A percentile compares a stretch with the other conserved stretches of the same genome.
These are phyloP conservation scores for Petaurus breviceps DNA, from an alignment of 2,113 vertebrate species.

Conservation along the genomic window DNA sequence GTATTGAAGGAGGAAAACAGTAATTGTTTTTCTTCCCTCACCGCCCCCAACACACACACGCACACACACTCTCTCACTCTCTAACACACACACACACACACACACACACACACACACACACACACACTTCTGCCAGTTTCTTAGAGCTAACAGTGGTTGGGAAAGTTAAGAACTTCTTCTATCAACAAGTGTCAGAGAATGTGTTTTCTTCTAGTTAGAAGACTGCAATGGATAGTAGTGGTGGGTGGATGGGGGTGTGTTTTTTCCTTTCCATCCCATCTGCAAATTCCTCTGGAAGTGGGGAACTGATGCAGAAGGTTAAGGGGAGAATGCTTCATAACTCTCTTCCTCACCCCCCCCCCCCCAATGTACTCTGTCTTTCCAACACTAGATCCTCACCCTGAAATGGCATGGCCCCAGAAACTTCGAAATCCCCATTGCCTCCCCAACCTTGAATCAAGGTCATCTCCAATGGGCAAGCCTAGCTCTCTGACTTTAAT, in stretches of 20 bases:
- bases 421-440: neutral
- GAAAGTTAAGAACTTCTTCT: conserved; percentile 69
- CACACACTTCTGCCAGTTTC: neutral
- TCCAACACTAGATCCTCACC: neutral
- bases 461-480: conserved; percentile 63
- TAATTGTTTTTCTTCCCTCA: neutral
- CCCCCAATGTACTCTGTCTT: neutral
- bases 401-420: neutral
- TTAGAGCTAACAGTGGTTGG: conserved; percentile 14
- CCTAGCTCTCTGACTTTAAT: conserved; percentile 72
- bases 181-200: conserved; percentile 77
- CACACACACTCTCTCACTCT: neutral
- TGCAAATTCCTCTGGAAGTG: conserved; percentile 16
- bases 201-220: neutral
- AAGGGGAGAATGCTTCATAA: neutral
- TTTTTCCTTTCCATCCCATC: neutral
- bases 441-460: conserved; percentile 48
- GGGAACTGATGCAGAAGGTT: neutral
- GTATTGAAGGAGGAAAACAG: neutral
- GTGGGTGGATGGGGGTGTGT: conserved; percentile 13
- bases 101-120: neutral
- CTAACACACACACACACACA: neutral
- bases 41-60: conserved; percentile 4
- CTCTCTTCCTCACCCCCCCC: neutral
- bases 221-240: neutral